Evolutionary conservation across 2,888 invertebrate species (phyloP).

Genomic region (Limnephilus marmoratus): DNA sequence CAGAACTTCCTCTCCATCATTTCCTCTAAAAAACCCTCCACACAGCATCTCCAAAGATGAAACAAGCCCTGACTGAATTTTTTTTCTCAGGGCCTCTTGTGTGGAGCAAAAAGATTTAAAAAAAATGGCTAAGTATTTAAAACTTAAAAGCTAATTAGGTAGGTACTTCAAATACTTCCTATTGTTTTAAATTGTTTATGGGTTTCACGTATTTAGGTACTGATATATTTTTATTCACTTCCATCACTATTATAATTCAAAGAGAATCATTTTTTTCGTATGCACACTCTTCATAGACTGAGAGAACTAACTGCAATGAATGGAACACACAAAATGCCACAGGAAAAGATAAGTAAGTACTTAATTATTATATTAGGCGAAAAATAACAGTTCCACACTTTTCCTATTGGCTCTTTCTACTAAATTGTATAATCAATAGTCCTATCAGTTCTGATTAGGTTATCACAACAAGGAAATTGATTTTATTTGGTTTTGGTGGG

Average conservation of each 20-base stretch:
- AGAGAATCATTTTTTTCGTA: not conserved
- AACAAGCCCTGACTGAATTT: too few relatives aligned
- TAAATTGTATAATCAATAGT: slow-evolving; percentile 25
- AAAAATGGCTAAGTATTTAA: not conserved
- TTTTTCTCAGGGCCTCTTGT: too few relatives aligned
- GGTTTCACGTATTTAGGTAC: not conserved
- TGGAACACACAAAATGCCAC: not conserved
- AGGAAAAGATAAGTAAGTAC: too few relatives aligned
- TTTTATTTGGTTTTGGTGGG: not conserved
- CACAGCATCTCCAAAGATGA: too few relatives aligned
- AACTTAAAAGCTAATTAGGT: not conserved
- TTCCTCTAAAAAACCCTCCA: too few relatives aligned
- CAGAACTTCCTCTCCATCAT: too few relatives aligned
- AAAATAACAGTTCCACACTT: not conserved
- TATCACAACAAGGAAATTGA: not conserved
- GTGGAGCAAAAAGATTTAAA: too few relatives aligned
- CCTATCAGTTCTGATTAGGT: not conserved
- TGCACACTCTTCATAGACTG: not conserved
- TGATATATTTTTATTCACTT: not conserved
- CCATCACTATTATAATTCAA: not conserved
- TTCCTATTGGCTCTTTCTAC: not conserved
- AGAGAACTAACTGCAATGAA: not conserved
- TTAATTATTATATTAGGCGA: not conserved
- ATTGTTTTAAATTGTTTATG: not conserved
- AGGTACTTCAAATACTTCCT: not conserved